Conservation (phyloP, 2,113 vertebrate species). For the Gadus chalcogrammus region DNA sequence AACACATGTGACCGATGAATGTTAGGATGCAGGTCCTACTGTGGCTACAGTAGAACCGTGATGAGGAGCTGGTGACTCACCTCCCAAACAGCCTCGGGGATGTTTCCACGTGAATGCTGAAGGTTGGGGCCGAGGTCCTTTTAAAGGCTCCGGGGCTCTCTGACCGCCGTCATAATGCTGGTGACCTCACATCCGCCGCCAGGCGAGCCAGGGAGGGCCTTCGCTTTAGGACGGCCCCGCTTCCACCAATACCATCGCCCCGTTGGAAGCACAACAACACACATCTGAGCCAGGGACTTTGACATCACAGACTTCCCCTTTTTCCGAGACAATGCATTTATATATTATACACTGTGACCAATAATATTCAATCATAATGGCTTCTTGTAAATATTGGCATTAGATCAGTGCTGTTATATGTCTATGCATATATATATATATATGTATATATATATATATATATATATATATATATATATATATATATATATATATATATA, state of each 20-base stretch:
- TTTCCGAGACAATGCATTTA: too few relatives aligned
- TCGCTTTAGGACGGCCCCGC: slow-evolving; percentile 8
- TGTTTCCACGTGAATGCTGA: not conserved
- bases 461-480: too few relatives aligned
- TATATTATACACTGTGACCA: too few relatives aligned
- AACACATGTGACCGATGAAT: not conserved
- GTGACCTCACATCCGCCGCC: slow-evolving; percentile 36
- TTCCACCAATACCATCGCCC: slow-evolving; percentile 36
- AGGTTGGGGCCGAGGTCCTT: slow-evolving; percentile 28
- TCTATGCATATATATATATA: too few relatives aligned
- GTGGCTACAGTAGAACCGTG: not conserved
- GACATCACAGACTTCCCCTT: too few relatives aligned
- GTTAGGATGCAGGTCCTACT: too few relatives aligned
- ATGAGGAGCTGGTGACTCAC: too few relatives aligned
- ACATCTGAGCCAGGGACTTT: slow-evolving; percentile 50
- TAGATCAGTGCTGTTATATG: too few relatives aligned
- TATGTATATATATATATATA: too few relatives aligned
- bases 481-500: too few relatives aligned
- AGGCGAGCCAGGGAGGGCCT: slow-evolving; percentile 36
- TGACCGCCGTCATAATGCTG: slow-evolving; percentile 15
- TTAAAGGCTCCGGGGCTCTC: slow-evolving; percentile 23
- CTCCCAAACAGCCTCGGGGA: not conserved
- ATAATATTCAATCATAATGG: too few relatives aligned
- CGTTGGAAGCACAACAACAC: slow-evolving; percentile 62
- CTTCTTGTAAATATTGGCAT: too few relatives aligned